phyloP scores from a whole-genome alignment of 1,140 invertebrate species.

The Frieseomelitta varia region DNA sequence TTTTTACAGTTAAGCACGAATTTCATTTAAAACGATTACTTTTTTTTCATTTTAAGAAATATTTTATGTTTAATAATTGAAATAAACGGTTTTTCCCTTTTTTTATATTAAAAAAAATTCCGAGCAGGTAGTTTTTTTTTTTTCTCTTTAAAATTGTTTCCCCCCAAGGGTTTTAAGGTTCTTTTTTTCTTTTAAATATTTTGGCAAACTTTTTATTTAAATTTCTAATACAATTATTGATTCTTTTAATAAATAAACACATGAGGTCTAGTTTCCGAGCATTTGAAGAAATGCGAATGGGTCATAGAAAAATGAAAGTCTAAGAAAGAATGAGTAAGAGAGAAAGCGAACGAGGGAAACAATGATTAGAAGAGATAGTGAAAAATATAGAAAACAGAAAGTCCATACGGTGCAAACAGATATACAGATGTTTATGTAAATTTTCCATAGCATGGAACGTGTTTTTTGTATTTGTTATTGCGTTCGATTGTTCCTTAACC shows the following conservation, averaged over 20 bases:
- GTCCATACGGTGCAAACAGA: neutral
- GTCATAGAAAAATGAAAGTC: no score
- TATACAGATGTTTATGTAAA: neutral
- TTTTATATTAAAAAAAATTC: no score
- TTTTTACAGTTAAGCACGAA: no score
- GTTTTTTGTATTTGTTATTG: neutral
- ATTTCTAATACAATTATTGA: neutral
- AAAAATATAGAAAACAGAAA: neutral
- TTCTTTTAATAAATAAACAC: neutral
- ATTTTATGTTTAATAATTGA: no score
- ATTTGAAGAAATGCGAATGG: no score
- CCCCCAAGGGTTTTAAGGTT: neutral
- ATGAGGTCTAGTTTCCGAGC: no score
- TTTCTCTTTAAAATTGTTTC: no score
- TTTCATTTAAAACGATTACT: no score
- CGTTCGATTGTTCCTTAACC: neutral
- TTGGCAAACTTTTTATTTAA: neutral
- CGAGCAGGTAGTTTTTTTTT: no score
- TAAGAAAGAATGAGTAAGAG: neutral
- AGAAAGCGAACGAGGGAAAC: neutral
- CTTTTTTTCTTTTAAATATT: neutral
- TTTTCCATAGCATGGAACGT: constrained; percentile 13
- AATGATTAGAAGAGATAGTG: neutral
- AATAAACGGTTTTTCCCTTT: no score
- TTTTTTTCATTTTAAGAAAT: no score